Conservation (phyloP, 1,140 invertebrate genomes). For the Micrasema minimum region DNA sequence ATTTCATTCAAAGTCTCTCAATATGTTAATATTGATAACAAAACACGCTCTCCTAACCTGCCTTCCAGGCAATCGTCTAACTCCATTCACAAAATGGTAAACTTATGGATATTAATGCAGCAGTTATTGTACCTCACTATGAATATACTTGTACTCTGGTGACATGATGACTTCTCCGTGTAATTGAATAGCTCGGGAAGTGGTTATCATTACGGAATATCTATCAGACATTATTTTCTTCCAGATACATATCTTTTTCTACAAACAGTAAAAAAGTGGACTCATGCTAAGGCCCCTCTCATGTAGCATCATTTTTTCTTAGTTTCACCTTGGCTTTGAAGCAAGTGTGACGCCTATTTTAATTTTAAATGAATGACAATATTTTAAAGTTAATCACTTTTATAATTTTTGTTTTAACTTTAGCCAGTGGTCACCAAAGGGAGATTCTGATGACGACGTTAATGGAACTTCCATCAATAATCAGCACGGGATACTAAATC, state of each 20-base stretch:
- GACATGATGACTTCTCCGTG: constrained; percentile 37
- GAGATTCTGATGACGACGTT: constrained; percentile 56
- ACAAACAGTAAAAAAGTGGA: background rate
- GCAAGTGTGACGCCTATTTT: background rate
- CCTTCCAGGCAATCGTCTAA: constrained; percentile 25
- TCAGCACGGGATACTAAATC: constrained; percentile 56
- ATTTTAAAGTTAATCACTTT: background rate
- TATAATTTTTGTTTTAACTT: constrained; percentile 29
- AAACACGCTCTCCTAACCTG: constrained; percentile 42
- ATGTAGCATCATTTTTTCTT: constrained; percentile 25
- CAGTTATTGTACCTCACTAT: constrained; percentile 16
- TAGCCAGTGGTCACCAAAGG: constrained; percentile 64
- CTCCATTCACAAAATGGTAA: constrained; percentile 38
- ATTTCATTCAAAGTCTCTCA: background rate
- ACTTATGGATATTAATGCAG: constrained; percentile 6
- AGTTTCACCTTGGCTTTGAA: constrained; percentile 42
- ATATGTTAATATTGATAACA: constrained; percentile 12
- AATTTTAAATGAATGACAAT: background rate
- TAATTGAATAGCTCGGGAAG: constrained; percentile 29
- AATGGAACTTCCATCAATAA: constrained; percentile 57
- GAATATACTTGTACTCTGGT: background rate
- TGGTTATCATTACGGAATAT: constrained; percentile 46
- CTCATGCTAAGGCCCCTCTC: background rate
- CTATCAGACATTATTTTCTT: constrained; percentile 44
- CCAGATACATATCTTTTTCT: constrained; percentile 29